phyloP scores from a whole-genome alignment of 92 coral and sea anemone species.

The Ricordea florida region DNA sequence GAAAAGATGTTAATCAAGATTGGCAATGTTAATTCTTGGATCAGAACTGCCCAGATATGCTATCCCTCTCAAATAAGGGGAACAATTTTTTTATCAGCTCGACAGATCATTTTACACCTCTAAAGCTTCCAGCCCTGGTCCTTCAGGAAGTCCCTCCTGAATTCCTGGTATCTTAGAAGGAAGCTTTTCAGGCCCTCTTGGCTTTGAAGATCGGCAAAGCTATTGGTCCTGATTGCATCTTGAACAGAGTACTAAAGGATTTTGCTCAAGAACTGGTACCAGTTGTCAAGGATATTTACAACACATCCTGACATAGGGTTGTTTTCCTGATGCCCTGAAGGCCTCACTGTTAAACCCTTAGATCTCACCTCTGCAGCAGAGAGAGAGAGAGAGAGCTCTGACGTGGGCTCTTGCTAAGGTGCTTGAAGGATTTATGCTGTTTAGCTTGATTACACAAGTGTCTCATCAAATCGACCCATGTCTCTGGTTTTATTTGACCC shows the following conservation, averaged over 20 bases:
- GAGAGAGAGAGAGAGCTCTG: too few species aligned
- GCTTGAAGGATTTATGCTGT: too few species aligned
- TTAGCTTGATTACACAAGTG: too few species aligned
- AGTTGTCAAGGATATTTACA: slow-evolving; percentile 36
- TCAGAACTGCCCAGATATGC: neutral
- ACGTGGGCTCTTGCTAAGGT: too few species aligned
- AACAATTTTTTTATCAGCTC: slow-evolving; percentile 39
- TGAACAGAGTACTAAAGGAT: slow-evolving; percentile 35
- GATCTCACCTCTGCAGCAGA: slow-evolving; percentile 9
- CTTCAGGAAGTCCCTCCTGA: slow-evolving; percentile 27
- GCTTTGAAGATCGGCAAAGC: slow-evolving; percentile 39
- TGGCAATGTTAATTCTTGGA: neutral
- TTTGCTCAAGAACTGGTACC: slow-evolving; percentile 55
- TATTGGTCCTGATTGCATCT: slow-evolving; percentile 38
- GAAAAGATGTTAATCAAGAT: neutral
- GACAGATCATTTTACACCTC: slow-evolving; percentile 20
- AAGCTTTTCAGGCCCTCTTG: slow-evolving; percentile 33
- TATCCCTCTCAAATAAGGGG: slow-evolving; percentile 11
- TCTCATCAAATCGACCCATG: too few species aligned
- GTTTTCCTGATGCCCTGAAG: slow-evolving; percentile 24
- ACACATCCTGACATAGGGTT: slow-evolving; percentile 32
- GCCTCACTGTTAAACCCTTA: slow-evolving; percentile 23
- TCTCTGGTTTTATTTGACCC: too few species aligned
- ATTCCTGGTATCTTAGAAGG: slow-evolving; percentile 28
- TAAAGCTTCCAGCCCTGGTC: slow-evolving; percentile 1